A percentile compares a stretch with the other conserved stretches of the same genome.
Evolutionary conservation across 2,113 vertebrate genomes (phyloP).

Genomic region (Amphiprion percula): DNA sequence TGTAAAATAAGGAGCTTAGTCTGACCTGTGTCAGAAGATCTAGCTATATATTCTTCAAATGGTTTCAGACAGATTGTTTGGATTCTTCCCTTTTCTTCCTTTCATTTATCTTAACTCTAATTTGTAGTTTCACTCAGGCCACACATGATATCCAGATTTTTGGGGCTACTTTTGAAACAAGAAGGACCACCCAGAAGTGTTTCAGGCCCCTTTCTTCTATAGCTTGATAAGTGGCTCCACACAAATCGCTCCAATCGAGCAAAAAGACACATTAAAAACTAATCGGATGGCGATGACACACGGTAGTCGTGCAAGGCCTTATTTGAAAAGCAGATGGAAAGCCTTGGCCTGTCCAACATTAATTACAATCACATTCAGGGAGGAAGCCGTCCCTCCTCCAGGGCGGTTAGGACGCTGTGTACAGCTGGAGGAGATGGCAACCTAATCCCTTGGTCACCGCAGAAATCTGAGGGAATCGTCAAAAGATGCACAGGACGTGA

Average conservation of each 20-base stretch:
- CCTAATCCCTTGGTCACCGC: slow-evolving; percentile 76
- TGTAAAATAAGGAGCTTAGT: slow-evolving; percentile 20
- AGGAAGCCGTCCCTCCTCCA: slow-evolving; percentile 80
- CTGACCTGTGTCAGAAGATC: slow-evolving; percentile 15
- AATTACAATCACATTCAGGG: slow-evolving; percentile 84
- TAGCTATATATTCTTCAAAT: slow-evolving; percentile 47
- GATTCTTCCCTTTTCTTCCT: slow-evolving; percentile 48
- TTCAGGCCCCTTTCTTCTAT: slow-evolving; percentile 34
- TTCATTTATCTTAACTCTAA: slow-evolving; percentile 74
- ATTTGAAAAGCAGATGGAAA: slow-evolving; percentile 84
- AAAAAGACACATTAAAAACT: slow-evolving; percentile 75
- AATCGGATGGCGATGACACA: slow-evolving; percentile 78
- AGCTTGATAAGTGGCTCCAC: slow-evolving; percentile 21
- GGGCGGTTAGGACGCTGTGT: slow-evolving; percentile 77
- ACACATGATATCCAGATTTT: slow-evolving; percentile 77
- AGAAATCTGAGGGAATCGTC: slow-evolving; percentile 78
- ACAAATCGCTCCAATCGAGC: slow-evolving; percentile 48
- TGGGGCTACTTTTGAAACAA: slow-evolving; percentile 52
- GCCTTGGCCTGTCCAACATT: slow-evolving; percentile 81
- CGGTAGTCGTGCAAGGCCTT: slow-evolving; percentile 76
- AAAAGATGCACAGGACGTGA: slow-evolving; percentile 80
- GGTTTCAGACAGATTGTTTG: slow-evolving; percentile 61
- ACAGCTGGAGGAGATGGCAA: slow-evolving; percentile 81
- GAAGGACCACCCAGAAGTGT: slow-evolving; percentile 76
- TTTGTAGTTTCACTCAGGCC: slow-evolving; percentile 68